phyloP scores from a whole-genome alignment of 2,797 vertebrate genomes.

The Falco novaeseelandiae region DNA sequence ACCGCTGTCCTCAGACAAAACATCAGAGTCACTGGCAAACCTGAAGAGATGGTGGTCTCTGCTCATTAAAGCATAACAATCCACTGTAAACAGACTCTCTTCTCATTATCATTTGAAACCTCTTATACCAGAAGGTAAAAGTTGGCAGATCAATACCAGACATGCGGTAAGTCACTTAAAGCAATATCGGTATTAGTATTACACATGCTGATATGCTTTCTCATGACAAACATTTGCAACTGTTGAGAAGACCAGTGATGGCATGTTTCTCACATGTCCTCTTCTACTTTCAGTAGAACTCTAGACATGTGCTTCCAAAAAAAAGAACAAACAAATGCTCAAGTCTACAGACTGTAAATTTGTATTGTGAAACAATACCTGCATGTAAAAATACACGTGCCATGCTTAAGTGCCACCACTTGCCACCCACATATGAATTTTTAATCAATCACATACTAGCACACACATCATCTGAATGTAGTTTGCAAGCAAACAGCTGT shows the following conservation, averaged over 20 bases:
- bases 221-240: neutral
- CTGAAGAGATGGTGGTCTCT: neutral
- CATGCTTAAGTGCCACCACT: neutral
- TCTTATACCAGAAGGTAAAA: neutral
- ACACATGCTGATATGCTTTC: neutral
- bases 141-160: neutral
- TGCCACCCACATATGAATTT: neutral
- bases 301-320: neutral
- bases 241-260: neutral
- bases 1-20: neutral
- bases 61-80: neutral
- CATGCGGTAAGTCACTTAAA: neutral
- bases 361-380: neutral
- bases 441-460: neutral
- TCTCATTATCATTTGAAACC: neutral
- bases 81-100: neutral
- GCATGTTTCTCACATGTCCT: neutral
- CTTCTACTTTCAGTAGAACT: neutral
- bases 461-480: neutral
- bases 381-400: neutral
- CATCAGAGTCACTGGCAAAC: neutral
- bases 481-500: neutral
- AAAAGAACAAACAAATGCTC: neutral
- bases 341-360: neutral
- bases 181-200: neutral